These are phyloP conservation scores for Naso thynnoides DNA, from an alignment of 2,797 vertebrate species.

Conservation along the genomic window DNA sequence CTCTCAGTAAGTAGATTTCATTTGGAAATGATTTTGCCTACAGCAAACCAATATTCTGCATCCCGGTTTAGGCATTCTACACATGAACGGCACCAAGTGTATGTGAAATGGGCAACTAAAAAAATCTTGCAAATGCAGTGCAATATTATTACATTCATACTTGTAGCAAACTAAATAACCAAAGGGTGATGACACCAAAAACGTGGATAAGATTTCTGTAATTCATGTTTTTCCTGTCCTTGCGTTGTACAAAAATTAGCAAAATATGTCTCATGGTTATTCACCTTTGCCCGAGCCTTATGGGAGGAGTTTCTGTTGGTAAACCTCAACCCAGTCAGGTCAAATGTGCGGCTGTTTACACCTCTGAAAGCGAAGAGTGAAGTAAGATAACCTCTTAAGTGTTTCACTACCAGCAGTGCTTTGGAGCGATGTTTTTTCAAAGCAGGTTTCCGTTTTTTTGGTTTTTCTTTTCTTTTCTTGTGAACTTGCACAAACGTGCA, in stretches of 20 bases:
- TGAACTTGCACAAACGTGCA: background rate
- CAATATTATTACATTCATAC: no score
- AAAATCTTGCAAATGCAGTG: no score
- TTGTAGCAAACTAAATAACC: background rate
- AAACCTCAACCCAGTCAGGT: background rate
- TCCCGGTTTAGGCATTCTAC: constrained; percentile 3
- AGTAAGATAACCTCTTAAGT: no score
- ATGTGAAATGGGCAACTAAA: constrained; percentile 1
- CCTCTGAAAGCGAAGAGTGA: background rate
- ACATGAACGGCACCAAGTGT: background rate
- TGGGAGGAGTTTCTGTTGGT: background rate
- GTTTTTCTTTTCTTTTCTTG: background rate
- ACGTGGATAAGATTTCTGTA: background rate
- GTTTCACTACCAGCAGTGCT: no score
- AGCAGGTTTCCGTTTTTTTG: no score
- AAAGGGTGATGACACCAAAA: background rate
- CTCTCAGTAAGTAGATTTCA: constrained; percentile 23
- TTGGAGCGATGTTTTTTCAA: background rate
- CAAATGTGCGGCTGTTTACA: background rate
- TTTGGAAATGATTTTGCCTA: constrained; percentile 9
- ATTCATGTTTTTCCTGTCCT: background rate
- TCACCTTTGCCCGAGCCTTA: no score
- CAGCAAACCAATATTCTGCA: constrained; percentile 16
- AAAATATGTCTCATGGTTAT: background rate
- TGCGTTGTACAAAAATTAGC: no score